These are phyloP conservation scores for Cyprinodon diabolis DNA, from an alignment of 2,797 vertebrate genomes.

Conservation along the genomic window DNA sequence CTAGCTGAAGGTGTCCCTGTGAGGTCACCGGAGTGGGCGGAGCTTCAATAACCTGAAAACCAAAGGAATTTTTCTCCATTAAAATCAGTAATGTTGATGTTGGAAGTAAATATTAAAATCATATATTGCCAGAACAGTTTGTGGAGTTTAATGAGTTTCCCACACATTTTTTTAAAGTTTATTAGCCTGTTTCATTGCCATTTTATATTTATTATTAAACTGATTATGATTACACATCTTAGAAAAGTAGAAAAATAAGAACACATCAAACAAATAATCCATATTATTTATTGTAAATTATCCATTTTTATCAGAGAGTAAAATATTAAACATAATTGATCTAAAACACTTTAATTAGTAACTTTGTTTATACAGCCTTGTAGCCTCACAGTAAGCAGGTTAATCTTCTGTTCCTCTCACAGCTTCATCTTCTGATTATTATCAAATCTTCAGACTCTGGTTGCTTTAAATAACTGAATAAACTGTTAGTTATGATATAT, in stretches of 20 bases:
- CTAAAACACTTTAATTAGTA: neutral
- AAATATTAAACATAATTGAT: neutral
- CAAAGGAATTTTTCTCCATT: neutral
- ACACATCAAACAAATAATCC: neutral
- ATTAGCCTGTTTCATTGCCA: neutral
- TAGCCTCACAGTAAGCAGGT: no score
- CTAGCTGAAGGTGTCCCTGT: neutral
- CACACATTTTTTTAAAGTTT: neutral
- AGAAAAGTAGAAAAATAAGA: neutral
- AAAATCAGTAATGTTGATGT: neutral
- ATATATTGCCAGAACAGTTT: neutral
- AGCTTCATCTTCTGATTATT: neutral
- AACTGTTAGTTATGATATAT: neutral
- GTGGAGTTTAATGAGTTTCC: neutral
- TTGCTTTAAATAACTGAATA: neutral
- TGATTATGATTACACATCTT: neutral
- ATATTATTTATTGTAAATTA: neutral
- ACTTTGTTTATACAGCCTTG: neutral
- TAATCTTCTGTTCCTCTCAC: neutral
- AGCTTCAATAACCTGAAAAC: neutral
- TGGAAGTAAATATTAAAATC: neutral
- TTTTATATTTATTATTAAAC: neutral
- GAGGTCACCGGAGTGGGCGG: slow-evolving; percentile 16
- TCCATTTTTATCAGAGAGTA: neutral
- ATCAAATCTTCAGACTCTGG: neutral